Percentiles rank a stretch among this genome's conserved stretches.
Conservation (phyloP, 2,888 invertebrate species). For the Macrophya alboannulata region DNA sequence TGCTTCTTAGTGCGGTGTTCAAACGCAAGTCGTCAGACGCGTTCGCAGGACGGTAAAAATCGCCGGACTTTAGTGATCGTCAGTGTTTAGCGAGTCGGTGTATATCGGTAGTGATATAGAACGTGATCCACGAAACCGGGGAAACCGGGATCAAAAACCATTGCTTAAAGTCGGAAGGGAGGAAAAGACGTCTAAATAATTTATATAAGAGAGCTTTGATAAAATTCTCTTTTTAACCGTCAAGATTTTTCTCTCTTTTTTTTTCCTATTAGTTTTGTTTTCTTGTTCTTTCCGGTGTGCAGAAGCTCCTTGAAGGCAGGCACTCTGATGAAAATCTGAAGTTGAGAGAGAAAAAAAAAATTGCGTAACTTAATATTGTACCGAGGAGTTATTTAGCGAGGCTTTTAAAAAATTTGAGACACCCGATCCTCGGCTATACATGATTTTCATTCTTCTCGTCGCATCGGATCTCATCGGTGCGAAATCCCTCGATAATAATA, state of each 20-base stretch:
- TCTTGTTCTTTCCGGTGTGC: neutral
- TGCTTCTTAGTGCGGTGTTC: constrained; percentile 56
- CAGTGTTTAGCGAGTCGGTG: constrained; percentile 9
- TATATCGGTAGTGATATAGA: constrained; percentile 16
- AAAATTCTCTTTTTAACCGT: neutral
- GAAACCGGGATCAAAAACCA: neutral
- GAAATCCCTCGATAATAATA: constrained; percentile 38
- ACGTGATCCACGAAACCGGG: neutral
- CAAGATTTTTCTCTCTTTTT: neutral
- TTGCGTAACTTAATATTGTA: constrained; percentile 18
- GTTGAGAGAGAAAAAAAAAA: neutral
- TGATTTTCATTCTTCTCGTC: constrained; percentile 16
- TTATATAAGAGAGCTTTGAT: neutral
- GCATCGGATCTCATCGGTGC: neutral
- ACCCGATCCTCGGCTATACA: constrained; percentile 22
- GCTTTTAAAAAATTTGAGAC: neutral
- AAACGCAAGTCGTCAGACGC: constrained; percentile 37
- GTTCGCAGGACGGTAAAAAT: constrained; percentile 27
- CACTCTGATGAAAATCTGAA: constrained; percentile 6
- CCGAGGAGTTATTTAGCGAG: neutral
- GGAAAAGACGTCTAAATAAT: constrained; percentile 23
- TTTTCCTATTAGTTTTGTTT: neutral
- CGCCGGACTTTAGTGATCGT: constrained; percentile 9
- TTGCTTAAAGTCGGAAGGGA: neutral
- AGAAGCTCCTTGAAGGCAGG: neutral